Conservation (phyloP, 1,140 invertebrate genomes). For the Pseudobourletiella spinata region DNA sequence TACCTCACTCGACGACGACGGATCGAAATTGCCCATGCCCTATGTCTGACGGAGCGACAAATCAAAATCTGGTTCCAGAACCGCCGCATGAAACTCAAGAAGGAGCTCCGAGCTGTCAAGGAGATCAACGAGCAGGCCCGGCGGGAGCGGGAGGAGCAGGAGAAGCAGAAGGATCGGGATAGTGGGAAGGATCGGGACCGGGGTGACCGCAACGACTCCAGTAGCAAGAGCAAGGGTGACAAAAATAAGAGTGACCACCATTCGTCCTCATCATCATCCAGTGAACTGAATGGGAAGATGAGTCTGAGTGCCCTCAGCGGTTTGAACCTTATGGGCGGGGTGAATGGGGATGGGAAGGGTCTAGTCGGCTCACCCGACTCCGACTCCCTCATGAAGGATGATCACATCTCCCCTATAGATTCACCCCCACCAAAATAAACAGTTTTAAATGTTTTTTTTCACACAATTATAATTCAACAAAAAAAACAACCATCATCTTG, state of each 20-base stretch:
- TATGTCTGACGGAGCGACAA: constrained; percentile 91
- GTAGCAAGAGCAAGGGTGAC: constrained; percentile 33
- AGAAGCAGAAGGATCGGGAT: constrained; percentile 73
- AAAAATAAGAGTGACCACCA: constrained; percentile 35
- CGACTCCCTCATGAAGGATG: constrained; percentile 34
- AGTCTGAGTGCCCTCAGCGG: constrained; percentile 32
- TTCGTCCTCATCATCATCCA: constrained; percentile 22
- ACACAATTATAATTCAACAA: background rate
- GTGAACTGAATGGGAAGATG: constrained; percentile 37
- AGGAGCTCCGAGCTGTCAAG: constrained; percentile 82
- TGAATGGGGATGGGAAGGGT: constrained; percentile 14
- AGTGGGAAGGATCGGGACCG: constrained; percentile 48
- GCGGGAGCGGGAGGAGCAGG: constrained; percentile 78
- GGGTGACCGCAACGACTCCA: constrained; percentile 17
- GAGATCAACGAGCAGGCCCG: constrained; percentile 90
- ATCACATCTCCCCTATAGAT: constrained; percentile 35
- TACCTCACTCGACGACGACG: constrained; percentile 88
- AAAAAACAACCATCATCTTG: background rate
- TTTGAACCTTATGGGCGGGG: constrained; percentile 8
- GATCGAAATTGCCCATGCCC: constrained; percentile 93
- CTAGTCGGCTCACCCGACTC: constrained; percentile 25
- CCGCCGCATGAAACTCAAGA: constrained; percentile 95
- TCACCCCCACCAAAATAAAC: constrained; percentile 34
- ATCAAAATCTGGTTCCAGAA: constrained; percentile 97
- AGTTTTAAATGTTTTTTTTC: too few species aligned